Evolutionary conservation across 2,888 invertebrate genomes (phyloP).

Genomic region (Apodemia zela): DNA sequence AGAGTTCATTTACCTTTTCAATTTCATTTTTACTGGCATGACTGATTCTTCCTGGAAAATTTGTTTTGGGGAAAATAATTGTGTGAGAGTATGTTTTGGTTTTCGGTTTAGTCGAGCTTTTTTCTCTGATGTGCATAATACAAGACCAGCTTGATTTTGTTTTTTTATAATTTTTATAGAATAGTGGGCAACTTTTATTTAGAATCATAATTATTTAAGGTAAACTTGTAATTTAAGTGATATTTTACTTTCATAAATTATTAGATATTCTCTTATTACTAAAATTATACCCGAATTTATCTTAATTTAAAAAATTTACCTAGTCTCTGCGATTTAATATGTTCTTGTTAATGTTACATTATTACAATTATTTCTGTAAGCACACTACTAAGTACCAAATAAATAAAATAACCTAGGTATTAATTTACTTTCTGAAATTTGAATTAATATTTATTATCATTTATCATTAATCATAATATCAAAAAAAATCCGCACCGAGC

Average conservation of each 20-base stretch:
- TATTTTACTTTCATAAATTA: not conserved
- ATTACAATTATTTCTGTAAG: no score
- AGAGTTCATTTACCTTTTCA: conserved; percentile 49
- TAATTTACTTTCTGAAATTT: no score
- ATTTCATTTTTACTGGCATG: conserved; percentile 57
- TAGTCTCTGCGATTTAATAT: no score
- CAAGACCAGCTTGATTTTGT: conserved; percentile 46
- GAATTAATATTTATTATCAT: no score
- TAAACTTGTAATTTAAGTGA: conserved; percentile 32
- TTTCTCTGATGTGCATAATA: conserved; percentile 41
- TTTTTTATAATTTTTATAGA: conserved; percentile 46
- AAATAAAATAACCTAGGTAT: no score
- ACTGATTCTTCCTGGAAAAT: conserved; percentile 58
- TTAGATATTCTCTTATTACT: not conserved
- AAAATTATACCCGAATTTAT: not conserved
- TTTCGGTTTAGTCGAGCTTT: conserved; percentile 56
- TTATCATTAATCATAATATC: no score
- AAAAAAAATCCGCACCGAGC: no score
- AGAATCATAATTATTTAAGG: conserved; percentile 56
- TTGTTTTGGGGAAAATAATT: conserved; percentile 63
- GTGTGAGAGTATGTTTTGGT: conserved; percentile 69
- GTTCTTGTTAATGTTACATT: no score
- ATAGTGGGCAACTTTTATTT: conserved; percentile 42
- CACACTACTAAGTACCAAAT: no score
- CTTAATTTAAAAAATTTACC: no score